Evolutionary conservation across 2,113 vertebrate species (phyloP).

Genomic region (Brachirus orientalis): DNA sequence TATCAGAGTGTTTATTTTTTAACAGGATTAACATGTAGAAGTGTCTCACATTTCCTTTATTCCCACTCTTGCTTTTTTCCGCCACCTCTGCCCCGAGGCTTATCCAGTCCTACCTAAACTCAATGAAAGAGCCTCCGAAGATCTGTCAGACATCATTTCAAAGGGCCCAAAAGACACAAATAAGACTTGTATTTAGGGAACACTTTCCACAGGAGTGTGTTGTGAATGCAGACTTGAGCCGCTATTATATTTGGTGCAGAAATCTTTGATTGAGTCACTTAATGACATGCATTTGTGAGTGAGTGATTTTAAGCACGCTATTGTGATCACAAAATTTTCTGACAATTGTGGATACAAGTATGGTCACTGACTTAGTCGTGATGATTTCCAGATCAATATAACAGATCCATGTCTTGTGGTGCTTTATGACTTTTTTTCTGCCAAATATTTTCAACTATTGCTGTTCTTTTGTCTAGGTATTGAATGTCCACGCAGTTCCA

Average conservation of each 20-base stretch:
- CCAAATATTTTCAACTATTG: not conserved
- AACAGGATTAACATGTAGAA: too few relatives aligned
- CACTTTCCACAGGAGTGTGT: not conserved
- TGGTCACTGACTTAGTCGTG: too few relatives aligned
- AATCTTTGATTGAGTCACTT: not conserved
- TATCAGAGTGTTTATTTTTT: too few relatives aligned
- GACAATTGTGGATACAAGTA: too few relatives aligned
- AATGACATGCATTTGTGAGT: conserved; percentile 18
- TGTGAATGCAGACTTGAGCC: too few relatives aligned
- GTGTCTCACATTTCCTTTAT: not conserved
- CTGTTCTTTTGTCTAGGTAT: conserved; percentile 84
- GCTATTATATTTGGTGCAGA: too few relatives aligned
- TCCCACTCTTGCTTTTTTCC: not conserved
- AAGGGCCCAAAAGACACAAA: conserved; percentile 9
- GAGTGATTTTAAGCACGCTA: not conserved
- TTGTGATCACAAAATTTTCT: not conserved
- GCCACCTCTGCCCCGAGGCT: conserved; percentile 10
- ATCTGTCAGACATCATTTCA: not conserved
- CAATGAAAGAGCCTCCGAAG: conserved; percentile 3
- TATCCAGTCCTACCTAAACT: conserved; percentile 5
- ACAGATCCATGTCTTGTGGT: not conserved
- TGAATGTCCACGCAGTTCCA: conserved; percentile 92
- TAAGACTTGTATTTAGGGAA: not conserved
- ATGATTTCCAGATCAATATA: too few relatives aligned
- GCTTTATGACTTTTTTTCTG: not conserved